These are phyloP conservation scores for Callopanchax toddi DNA, from an alignment of 2,113 vertebrate genomes.

Conservation along the genomic window DNA sequence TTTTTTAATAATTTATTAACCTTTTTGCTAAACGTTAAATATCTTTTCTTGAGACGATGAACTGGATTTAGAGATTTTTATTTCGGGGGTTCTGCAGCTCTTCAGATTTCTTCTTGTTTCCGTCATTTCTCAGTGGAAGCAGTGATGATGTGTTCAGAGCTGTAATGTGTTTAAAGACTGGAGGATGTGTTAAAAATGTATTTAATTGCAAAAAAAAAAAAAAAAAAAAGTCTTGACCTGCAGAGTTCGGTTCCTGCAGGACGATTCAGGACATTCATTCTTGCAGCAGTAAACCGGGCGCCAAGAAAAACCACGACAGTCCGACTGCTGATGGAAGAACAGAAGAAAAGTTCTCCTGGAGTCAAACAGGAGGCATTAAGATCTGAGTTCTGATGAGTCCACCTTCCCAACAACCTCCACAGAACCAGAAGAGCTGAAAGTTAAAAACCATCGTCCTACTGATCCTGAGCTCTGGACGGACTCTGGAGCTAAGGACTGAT, in stretches of 20 bases:
- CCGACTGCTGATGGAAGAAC: neutral
- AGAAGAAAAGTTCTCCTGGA: slow-evolving; percentile 2
- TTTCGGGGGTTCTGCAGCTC: neutral
- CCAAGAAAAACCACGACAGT: neutral
- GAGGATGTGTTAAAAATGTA: too few species aligned
- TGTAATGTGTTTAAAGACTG: too few species aligned
- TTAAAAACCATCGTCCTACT: neutral
- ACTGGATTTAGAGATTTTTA: neutral
- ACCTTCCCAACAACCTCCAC: neutral
- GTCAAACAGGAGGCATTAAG: neutral
- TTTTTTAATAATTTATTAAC: too few species aligned
- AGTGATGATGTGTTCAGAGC: neutral
- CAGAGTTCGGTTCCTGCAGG: neutral
- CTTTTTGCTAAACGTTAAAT: too few species aligned
- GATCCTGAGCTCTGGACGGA: neutral
- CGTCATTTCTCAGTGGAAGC: neutral
- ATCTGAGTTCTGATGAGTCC: neutral
- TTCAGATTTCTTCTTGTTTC: neutral
- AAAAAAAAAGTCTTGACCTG: neutral
- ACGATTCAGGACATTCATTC: neutral
- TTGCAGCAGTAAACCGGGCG: slow-evolving; percentile 5
- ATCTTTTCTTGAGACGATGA: neutral
- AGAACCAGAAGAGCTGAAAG: neutral
- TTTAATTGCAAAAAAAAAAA: too few species aligned
- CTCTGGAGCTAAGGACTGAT: too few species aligned